Percentiles rank a stretch among this genome's conserved stretches.
Conservation (phyloP, 2,797 vertebrate genomes). For the Spinus pinus region DNA sequence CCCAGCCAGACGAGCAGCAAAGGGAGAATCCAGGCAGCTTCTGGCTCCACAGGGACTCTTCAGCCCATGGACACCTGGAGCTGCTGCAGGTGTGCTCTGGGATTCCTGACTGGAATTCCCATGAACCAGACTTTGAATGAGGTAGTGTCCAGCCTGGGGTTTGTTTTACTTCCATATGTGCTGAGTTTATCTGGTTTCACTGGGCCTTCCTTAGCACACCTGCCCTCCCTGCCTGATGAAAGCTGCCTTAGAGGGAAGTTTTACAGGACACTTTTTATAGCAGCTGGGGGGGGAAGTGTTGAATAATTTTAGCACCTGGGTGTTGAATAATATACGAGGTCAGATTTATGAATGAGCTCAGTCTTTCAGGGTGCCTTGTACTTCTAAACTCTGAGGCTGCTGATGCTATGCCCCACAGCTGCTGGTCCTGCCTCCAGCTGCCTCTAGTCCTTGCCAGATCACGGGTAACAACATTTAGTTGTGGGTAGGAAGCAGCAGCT, state of each 20-base stretch:
- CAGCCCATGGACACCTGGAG: fast-evolving
- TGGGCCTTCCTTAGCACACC: background rate
- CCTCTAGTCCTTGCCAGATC: background rate
- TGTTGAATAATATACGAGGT: background rate
- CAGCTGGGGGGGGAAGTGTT: background rate
- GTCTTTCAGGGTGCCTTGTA: background rate
- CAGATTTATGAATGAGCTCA: constrained; percentile 4
- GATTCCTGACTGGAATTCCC: background rate
- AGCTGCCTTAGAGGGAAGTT: background rate
- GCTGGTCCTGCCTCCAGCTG: background rate
- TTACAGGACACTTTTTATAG: background rate
- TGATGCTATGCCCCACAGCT: background rate
- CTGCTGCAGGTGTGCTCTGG: background rate
- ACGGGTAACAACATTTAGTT: background rate
- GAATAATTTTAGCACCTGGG: background rate
- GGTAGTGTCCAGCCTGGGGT: fast-evolving
- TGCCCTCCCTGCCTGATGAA: background rate
- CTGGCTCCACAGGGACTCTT: fast-evolving
- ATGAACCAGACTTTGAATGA: fast-evolving
- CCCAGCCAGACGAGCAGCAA: background rate
- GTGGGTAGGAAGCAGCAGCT: background rate
- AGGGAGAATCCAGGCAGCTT: background rate
- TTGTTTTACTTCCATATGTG: background rate
- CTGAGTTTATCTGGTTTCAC: background rate
- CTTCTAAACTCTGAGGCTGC: background rate